Conservation (phyloP, 2,797 vertebrate species). For the Podargus strigoides region DNA sequence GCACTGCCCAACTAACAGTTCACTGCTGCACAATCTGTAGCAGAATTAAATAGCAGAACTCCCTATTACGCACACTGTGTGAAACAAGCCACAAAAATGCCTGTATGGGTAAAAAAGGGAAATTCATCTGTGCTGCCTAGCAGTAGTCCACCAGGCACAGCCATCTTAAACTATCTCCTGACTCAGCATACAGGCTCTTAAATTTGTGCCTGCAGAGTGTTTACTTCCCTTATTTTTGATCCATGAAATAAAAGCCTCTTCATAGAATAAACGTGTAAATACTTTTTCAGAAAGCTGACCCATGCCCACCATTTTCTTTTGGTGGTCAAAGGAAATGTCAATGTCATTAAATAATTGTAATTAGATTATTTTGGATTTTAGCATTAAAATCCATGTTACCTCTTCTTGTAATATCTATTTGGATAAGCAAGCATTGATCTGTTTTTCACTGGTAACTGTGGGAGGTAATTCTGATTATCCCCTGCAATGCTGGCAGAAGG, state of each 20-base stretch:
- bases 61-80: background rate
- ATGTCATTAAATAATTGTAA: background rate
- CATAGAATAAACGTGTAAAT: background rate
- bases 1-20: background rate
- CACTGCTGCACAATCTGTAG: background rate
- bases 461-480: background rate
- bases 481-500: background rate
- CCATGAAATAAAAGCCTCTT: background rate
- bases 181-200: background rate
- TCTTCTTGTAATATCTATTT: background rate
- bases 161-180: background rate
- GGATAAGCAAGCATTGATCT: background rate
- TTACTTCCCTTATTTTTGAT: background rate
- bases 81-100: background rate
- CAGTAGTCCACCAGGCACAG: background rate
- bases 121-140: background rate
- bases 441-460: background rate
- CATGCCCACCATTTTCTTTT: background rate
- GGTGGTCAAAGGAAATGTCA: background rate
- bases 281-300: background rate
- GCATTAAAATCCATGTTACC: background rate
- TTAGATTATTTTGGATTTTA: background rate
- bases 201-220: background rate
- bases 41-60: background rate
- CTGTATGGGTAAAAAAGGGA: background rate